A percentile compares a stretch with the other conserved stretches of the same genome.
phyloP scores from a whole-genome alignment of 2,797 vertebrate genomes.

The Sebastes oblongus region DNA sequence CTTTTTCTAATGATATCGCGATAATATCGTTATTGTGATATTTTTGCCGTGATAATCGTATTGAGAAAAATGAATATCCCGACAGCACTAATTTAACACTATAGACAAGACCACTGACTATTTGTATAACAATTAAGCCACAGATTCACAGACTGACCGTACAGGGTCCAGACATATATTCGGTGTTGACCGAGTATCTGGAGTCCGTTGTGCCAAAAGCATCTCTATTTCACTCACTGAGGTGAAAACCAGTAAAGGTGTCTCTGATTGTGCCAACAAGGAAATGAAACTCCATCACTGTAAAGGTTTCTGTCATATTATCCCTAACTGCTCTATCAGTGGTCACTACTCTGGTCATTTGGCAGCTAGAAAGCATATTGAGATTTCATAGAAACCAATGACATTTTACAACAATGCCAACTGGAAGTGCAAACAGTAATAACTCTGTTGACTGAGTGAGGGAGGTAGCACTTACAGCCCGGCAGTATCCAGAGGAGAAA shows the following conservation, averaged over 20 bases:
- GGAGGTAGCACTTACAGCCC: constrained; percentile 12
- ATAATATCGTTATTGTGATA: too few relatives aligned
- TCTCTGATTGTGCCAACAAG: not conserved
- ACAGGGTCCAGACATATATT: too few relatives aligned
- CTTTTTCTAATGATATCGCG: too few relatives aligned
- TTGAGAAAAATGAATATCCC: too few relatives aligned
- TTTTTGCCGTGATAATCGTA: too few relatives aligned
- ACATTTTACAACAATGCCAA: constrained; percentile 63
- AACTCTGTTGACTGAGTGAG: constrained; percentile 56
- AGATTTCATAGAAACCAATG: constrained; percentile 53
- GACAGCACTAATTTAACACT: too few relatives aligned
- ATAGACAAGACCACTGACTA: too few relatives aligned
- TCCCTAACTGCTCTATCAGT: constrained; percentile 47
- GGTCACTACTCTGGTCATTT: constrained; percentile 66
- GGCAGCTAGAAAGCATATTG: constrained; percentile 57
- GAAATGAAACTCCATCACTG: constrained; percentile 24
- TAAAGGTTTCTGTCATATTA: constrained; percentile 43
- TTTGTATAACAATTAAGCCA: too few relatives aligned
- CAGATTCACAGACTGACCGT: too few relatives aligned
- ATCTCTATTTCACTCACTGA: not conserved
- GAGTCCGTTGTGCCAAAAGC: too few relatives aligned
- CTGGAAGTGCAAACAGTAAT: constrained; percentile 58
- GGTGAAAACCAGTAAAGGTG: constrained; percentile 6
- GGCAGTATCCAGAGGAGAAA: constrained; percentile 24
- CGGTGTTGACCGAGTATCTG: too few relatives aligned